A percentile compares a stretch with the other conserved stretches of the same genome.
Conservation (phyloP, 2,888 invertebrate species). For the Hypolimnas misippus region DNA sequence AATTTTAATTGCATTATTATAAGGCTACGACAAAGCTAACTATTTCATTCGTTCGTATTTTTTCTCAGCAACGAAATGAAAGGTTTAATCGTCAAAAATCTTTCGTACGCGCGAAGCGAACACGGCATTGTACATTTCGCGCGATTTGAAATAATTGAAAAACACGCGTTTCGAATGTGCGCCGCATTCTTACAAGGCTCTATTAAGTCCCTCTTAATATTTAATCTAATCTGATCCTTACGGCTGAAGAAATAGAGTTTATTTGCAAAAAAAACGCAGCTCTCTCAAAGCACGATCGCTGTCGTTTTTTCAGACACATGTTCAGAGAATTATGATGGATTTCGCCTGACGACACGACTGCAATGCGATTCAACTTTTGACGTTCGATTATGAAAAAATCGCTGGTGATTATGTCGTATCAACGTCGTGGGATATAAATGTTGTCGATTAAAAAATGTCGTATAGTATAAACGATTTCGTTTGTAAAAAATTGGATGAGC, state of each 20-base stretch:
- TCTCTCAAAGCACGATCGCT: slow-evolving; percentile 44
- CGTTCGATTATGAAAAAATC: neutral
- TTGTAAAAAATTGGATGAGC: slow-evolving; percentile 59
- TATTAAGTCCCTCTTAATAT: slow-evolving; percentile 53
- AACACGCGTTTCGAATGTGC: slow-evolving; percentile 61
- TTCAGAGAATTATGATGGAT: slow-evolving; percentile 59
- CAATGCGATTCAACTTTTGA: slow-evolving; percentile 35
- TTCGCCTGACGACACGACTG: slow-evolving; percentile 55
- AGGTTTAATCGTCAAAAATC: slow-evolving; percentile 43
- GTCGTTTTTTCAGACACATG: slow-evolving; percentile 60
- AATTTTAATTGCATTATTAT: neutral
- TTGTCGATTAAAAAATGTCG: slow-evolving; percentile 3
- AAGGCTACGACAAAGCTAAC: neutral
- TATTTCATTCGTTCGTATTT: slow-evolving; percentile 5
- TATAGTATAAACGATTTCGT: slow-evolving; percentile 14
- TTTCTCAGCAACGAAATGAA: slow-evolving; percentile 10
- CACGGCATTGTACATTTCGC: slow-evolving; percentile 49
- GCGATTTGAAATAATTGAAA: slow-evolving; percentile 69
- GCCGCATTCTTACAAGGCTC: slow-evolving; percentile 64
- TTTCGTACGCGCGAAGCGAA: slow-evolving; percentile 42
- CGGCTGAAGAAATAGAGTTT: slow-evolving; percentile 13
- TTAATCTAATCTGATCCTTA: slow-evolving; percentile 33
- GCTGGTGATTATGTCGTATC: slow-evolving; percentile 1
- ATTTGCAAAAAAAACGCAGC: slow-evolving; percentile 16
- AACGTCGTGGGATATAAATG: slow-evolving; percentile 47